These are phyloP conservation scores for Pristionchus japonicus DNA, from an alignment of 2,888 invertebrate genomes.

Conservation along the genomic window DNA sequence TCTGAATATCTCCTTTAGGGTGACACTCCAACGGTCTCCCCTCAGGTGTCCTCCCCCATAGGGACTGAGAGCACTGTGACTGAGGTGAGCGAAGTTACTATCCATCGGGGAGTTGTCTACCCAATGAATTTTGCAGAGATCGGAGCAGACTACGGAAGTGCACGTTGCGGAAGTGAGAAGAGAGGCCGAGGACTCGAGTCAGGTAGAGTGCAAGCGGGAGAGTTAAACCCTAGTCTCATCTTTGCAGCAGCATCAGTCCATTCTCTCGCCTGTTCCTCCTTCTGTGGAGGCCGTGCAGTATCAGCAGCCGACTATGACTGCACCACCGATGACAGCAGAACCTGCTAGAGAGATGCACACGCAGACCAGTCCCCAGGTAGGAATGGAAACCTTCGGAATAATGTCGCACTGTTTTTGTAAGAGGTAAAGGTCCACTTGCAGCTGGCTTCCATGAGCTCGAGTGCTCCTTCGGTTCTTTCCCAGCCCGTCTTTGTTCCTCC, in stretches of 20 bases:
- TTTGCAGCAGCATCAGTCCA: background rate
- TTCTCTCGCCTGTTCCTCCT: background rate
- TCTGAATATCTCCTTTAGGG: background rate
- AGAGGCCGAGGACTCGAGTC: background rate
- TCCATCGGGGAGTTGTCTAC: too few relatives aligned
- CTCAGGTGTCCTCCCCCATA: too few relatives aligned
- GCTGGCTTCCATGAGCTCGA: too few relatives aligned
- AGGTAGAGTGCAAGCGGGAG: background rate
- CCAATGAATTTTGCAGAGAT: background rate
- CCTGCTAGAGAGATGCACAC: background rate
- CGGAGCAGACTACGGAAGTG: background rate
- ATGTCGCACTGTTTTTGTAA: background rate
- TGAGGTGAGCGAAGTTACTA: background rate
- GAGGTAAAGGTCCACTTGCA: background rate
- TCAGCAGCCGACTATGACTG: too few relatives aligned
- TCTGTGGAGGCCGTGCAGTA: too few relatives aligned
- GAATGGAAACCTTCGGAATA: background rate
- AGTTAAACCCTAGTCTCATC: background rate
- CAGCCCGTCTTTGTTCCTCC: too few relatives aligned
- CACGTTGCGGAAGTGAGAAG: background rate
- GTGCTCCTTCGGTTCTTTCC: too few relatives aligned
- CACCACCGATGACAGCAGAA: too few relatives aligned
- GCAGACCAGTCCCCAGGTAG: background rate
- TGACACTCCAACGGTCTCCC: background rate
- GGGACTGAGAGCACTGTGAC: background rate